Conservation (phyloP, 1,140 invertebrate genomes). For the Drosophila parabipectinata region DNA sequence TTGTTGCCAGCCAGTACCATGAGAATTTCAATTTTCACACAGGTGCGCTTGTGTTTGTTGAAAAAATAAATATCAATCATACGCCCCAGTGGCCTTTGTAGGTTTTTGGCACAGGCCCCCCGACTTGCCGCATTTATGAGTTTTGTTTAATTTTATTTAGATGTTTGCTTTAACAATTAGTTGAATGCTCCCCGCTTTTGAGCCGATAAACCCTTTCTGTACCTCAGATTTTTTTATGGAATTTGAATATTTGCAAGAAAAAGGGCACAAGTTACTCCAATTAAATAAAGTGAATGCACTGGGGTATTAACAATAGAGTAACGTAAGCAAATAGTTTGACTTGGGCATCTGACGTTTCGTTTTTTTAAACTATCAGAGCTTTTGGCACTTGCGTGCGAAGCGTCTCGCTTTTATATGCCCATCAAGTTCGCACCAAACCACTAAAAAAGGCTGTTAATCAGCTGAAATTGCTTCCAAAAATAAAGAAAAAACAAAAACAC, state of each 20-base stretch:
- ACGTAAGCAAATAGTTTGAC: not conserved
- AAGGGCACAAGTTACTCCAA: not conserved
- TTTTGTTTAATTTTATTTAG: conserved; percentile 53
- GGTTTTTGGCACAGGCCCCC: conserved; percentile 18
- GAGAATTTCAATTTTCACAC: conserved; percentile 79
- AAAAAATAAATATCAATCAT: conserved; percentile 82
- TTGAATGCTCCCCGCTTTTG: conserved; percentile 27
- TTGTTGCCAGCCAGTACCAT: conserved; percentile 63
- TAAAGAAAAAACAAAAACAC: conserved; percentile 1
- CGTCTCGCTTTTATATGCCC: conserved; percentile 47
- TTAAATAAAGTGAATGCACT: not conserved
- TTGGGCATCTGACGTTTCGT: conserved; percentile 2
- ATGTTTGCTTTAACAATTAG: conserved; percentile 66
- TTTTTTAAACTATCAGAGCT: conserved; percentile 26
- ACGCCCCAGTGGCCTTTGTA: conserved; percentile 61
- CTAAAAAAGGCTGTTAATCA: conserved; percentile 70
- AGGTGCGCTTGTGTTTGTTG: conserved; percentile 75
- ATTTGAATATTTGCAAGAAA: not conserved
- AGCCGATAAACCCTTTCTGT: conserved; percentile 2
- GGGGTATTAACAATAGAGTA: not conserved
- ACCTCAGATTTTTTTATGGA: too few species aligned
- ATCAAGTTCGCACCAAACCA: conserved; percentile 77
- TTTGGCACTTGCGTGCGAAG: conserved; percentile 64
- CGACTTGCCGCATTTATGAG: conserved; percentile 25
- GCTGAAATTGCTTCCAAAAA: conserved; percentile 36